These are phyloP conservation scores for Diaperis boleti DNA, from an alignment of 2,888 invertebrate species.

Conservation along the genomic window DNA sequence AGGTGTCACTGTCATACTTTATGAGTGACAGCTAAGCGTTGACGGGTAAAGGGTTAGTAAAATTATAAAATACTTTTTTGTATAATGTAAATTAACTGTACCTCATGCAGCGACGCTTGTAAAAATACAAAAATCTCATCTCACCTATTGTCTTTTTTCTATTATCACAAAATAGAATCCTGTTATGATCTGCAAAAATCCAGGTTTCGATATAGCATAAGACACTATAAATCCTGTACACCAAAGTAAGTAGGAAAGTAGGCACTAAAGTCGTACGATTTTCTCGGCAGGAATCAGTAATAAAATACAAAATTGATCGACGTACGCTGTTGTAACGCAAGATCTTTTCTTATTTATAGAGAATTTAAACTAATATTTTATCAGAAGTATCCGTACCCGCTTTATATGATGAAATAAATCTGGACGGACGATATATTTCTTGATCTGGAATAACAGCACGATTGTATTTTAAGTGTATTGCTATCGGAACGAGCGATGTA, in stretches of 20 bases:
- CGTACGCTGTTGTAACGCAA: conserved; percentile 11
- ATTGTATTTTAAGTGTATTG: conserved; percentile 48
- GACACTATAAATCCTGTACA: background rate
- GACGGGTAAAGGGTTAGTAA: no score
- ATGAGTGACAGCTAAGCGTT: no score
- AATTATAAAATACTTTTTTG: no score
- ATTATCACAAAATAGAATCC: no score
- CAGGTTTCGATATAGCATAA: background rate
- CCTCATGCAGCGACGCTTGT: no score
- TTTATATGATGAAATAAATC: conserved; percentile 44
- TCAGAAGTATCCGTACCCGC: conserved; percentile 20
- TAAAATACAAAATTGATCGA: conserved; percentile 20
- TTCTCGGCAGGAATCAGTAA: conserved; percentile 11
- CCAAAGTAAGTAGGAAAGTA: background rate
- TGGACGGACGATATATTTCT: conserved; percentile 39
- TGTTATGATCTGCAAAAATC: background rate
- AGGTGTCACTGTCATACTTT: no score
- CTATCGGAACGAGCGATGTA: conserved; percentile 37
- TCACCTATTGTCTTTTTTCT: no score
- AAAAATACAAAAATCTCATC: no score
- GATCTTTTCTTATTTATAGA: conserved; percentile 27
- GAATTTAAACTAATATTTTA: conserved; percentile 44
- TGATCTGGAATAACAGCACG: conserved; percentile 42
- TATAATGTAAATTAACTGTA: no score
- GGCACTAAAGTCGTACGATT: background rate